phyloP scores from a whole-genome alignment of 1,140 invertebrate genomes.

The Ptiloglossa arizonensis region DNA sequence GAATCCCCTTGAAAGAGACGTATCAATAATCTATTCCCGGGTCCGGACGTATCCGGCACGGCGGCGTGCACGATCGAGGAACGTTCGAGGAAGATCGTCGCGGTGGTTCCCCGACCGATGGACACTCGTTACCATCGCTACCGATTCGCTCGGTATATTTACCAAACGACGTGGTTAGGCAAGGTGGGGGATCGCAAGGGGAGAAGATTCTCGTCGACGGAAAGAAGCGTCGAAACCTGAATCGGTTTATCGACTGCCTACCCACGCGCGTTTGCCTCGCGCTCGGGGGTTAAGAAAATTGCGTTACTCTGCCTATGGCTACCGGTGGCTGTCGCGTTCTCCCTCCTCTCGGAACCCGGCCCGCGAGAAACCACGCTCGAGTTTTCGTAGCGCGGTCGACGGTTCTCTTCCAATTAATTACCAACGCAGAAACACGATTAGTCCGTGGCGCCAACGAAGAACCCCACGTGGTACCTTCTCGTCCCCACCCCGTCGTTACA shows the following conservation, averaged over 20 bases:
- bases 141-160: not conserved
- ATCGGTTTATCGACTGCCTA: too few relatives aligned
- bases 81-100: not conserved
- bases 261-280: not conserved
- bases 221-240: too few relatives aligned
- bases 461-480: not conserved
- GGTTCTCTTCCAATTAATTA: constrained; percentile 56
- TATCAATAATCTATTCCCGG: not conserved
- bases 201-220: too few relatives aligned
- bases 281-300: not conserved
- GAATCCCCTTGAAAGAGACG: constrained; percentile 26
- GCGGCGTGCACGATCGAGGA: too few relatives aligned
- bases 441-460: constrained; percentile 26
- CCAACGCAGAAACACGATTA: constrained; percentile 59
- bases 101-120: too few relatives aligned
- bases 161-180: too few relatives aligned
- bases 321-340: constrained; percentile 2
- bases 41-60: not conserved
- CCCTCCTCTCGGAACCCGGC: too few relatives aligned
- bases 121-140: too few relatives aligned
- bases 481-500: constrained; percentile 5
- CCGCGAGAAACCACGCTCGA: constrained; percentile 25
- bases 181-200: too few relatives aligned
- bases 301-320: not conserved
- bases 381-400: constrained; percentile 48